A percentile compares a stretch with the other conserved stretches of the same genome.
phyloP scores from a whole-genome alignment of 2,888 invertebrate genomes.

The Drosophila neonasuta region DNA sequence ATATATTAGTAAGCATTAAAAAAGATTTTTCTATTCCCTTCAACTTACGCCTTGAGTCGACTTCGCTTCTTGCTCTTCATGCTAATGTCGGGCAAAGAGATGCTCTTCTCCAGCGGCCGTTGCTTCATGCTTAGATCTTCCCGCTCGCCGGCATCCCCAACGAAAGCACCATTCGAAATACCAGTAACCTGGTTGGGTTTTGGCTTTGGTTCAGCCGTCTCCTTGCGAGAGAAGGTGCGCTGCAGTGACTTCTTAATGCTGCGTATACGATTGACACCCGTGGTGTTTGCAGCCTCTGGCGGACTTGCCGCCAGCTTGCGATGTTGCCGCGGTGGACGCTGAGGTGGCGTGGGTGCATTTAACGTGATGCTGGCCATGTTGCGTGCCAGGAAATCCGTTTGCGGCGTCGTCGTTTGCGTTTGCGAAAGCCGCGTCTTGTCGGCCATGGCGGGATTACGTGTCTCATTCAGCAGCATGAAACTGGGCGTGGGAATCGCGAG shows the following conservation, averaged over 20 bases:
- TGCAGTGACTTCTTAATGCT: conserved; percentile 83
- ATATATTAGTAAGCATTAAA: no score
- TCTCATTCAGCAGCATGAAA: conserved; percentile 67
- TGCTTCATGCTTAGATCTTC: conserved; percentile 85
- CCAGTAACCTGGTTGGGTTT: conserved; percentile 38
- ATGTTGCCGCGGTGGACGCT: conserved; percentile 74
- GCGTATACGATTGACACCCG: conserved; percentile 75
- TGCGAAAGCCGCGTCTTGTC: conserved; percentile 15
- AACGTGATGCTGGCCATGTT: conserved; percentile 69
- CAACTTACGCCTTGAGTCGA: conserved; percentile 87
- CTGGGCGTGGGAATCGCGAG: conserved; percentile 75
- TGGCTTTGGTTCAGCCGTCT: conserved; percentile 66
- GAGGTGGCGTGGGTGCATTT: conserved; percentile 54
- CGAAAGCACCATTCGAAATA: conserved; percentile 73
- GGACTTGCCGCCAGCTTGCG: conserved; percentile 63
- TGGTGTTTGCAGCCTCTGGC: conserved; percentile 32
- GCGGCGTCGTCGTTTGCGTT: conserved; percentile 70
- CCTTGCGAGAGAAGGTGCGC: conserved; percentile 83
- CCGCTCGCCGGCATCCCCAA: conserved; percentile 77
- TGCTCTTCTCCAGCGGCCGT: conserved; percentile 89
- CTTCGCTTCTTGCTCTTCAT: conserved; percentile 88
- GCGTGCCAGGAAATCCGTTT: conserved; percentile 79
- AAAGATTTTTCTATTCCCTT: no score
- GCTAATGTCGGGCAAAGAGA: conserved; percentile 93
- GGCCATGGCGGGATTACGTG: conserved; percentile 43